These are phyloP conservation scores for Thalassarche chlororhynchos DNA, from an alignment of 2,113 vertebrate species.

Conservation along the genomic window DNA sequence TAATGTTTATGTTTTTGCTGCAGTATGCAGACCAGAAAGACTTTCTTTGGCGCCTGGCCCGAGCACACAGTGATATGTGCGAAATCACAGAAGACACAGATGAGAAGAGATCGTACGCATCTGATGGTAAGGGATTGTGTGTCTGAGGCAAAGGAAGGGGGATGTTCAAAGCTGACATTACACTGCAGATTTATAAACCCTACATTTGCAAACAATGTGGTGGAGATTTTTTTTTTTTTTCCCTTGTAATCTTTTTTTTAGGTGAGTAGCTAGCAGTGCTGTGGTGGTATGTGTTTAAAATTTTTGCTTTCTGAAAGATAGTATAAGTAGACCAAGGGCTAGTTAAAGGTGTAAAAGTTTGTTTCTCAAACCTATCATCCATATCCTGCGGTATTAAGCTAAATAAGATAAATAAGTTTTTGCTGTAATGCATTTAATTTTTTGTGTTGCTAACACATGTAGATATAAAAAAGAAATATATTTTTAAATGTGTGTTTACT, in stretches of 20 bases:
- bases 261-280: background rate
- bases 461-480: background rate
- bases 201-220: rapidly evolving
- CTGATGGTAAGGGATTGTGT: background rate
- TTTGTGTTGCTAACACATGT: background rate
- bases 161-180: rapidly evolving
- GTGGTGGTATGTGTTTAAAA: background rate
- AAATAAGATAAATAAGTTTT: background rate
- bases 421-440: background rate
- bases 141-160: rapidly evolving
- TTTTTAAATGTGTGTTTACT: background rate
- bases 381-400: background rate
- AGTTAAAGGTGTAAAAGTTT: background rate
- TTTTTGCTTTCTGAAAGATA: background rate
- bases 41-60: constrained; percentile 92
- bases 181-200: rapidly evolving
- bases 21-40: constrained; percentile 83
- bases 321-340: background rate
- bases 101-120: constrained; percentile 81
- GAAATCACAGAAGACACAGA: constrained; percentile 73
- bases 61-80: constrained; percentile 90
- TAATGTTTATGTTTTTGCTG: background rate
- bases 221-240: rapidly evolving
- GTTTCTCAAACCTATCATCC: background rate
- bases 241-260: background rate